phyloP scores from a whole-genome alignment of 2,113 vertebrate genomes.

The Pholis gunnellus region DNA sequence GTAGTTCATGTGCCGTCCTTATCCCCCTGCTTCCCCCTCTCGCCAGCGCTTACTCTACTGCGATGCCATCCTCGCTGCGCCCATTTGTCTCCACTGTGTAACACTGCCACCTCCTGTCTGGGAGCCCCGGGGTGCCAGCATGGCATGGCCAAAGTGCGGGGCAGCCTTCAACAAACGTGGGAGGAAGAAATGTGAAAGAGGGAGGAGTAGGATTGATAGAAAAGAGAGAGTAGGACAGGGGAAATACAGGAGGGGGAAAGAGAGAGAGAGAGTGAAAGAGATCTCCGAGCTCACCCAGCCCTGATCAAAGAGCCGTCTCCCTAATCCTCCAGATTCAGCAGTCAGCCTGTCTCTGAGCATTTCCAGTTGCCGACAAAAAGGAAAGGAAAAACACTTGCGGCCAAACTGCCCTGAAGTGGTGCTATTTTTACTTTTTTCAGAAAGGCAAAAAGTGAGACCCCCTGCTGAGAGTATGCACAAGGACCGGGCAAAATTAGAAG shows the following conservation, averaged over 20 bases:
- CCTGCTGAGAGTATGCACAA: slow-evolving; percentile 68
- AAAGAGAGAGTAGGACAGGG: slow-evolving; percentile 31
- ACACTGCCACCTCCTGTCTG: slow-evolving; percentile 82
- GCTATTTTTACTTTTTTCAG: slow-evolving; percentile 84
- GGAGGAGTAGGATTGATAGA: slow-evolving; percentile 43
- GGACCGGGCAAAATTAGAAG: slow-evolving; percentile 69
- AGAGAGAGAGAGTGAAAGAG: slow-evolving; percentile 60
- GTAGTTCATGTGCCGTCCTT: slow-evolving; percentile 69
- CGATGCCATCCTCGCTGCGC: slow-evolving; percentile 57
- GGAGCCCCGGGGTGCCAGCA: slow-evolving; percentile 69
- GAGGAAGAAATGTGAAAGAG: slow-evolving; percentile 43
- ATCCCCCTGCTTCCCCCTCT: slow-evolving; percentile 59
- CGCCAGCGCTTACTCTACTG: slow-evolving; percentile 56
- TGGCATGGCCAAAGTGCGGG: slow-evolving; percentile 44
- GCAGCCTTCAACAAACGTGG: slow-evolving; percentile 26
- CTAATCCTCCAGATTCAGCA: slow-evolving; percentile 85
- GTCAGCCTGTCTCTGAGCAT: slow-evolving; percentile 80
- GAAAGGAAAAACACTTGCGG: slow-evolving; percentile 78
- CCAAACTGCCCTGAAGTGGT: slow-evolving; percentile 83
- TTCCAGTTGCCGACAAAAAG: slow-evolving; percentile 73
- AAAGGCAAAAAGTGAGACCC: slow-evolving; percentile 70
- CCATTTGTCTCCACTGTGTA: slow-evolving; percentile 72
- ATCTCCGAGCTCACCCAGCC: slow-evolving; percentile 73
- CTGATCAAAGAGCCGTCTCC: slow-evolving; percentile 84
- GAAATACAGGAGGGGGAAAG: slow-evolving; percentile 38